Conservation (phyloP, 92 coral and sea anemone genomes). For the Zoanthus sansibaricus region DNA sequence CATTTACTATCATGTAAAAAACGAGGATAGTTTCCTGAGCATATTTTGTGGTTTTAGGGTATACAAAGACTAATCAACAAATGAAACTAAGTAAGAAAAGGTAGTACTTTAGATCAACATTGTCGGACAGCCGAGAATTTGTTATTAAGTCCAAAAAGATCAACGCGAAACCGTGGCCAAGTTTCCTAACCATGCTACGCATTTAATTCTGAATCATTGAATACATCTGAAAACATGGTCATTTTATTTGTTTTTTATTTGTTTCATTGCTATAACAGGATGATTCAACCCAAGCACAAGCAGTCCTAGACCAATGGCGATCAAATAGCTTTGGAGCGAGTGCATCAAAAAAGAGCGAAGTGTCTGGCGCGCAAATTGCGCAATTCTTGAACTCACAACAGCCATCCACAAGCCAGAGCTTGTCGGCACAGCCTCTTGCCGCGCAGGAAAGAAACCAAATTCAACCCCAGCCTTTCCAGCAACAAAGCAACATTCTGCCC, state of each 20-base stretch:
- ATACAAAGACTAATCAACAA: no score
- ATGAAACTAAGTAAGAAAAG: no score
- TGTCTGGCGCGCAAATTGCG: constrained; percentile 75
- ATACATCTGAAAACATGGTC: no score
- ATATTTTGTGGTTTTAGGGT: no score
- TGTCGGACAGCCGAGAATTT: no score
- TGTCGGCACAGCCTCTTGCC: background rate
- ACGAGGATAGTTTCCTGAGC: no score
- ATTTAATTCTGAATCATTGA: no score
- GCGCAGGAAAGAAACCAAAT: constrained; percentile 65
- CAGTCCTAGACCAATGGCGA: constrained; percentile 71
- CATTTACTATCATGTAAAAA: no score
- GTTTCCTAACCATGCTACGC: background rate
- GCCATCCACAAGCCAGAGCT: constrained; percentile 57
- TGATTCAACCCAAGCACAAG: constrained; percentile 58
- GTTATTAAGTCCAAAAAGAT: no score
- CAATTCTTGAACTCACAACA: constrained; percentile 85
- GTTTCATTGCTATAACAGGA: constrained; percentile 9
- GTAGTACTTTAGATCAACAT: no score
- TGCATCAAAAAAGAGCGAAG: constrained; percentile 70
- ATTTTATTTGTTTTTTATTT: background rate
- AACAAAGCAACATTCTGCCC: constrained; percentile 37
- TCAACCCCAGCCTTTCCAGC: constrained; percentile 30
- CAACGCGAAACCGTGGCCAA: no score
- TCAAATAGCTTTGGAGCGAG: constrained; percentile 65